These are phyloP conservation scores for Paramisgurnus dabryanus DNA, from an alignment of 2,113 vertebrate species.

Conservation along the genomic window DNA sequence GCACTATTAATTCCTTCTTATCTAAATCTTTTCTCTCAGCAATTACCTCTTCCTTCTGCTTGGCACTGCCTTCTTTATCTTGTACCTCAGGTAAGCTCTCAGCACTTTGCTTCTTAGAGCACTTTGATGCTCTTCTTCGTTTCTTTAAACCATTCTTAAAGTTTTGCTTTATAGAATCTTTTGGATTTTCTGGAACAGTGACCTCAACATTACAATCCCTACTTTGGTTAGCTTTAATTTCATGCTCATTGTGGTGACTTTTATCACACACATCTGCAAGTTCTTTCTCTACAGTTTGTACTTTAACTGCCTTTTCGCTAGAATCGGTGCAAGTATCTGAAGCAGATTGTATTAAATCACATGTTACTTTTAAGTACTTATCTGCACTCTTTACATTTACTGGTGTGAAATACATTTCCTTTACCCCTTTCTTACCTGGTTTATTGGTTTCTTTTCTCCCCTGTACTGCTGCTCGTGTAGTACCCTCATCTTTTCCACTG, in stretches of 20 bases:
- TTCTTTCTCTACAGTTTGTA: neutral
- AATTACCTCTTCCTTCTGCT: neutral
- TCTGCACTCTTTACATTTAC: conserved; percentile 51
- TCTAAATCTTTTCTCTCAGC: conserved; percentile 1
- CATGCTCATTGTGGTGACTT: neutral
- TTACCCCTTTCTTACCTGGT: conserved; percentile 65
- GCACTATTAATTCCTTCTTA: conserved; percentile 11
- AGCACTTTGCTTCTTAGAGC: conserved; percentile 16
- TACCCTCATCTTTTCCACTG: conserved; percentile 47
- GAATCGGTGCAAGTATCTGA: neutral
- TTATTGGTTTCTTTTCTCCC: conserved; percentile 46
- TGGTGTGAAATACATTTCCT: conserved; percentile 69
- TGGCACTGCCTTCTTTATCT: neutral
- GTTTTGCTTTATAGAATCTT: neutral
- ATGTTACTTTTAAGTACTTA: conserved; percentile 43
- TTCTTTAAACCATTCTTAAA: conserved; percentile 21
- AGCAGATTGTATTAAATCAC: conserved; percentile 17
- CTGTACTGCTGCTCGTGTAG: conserved; percentile 11
- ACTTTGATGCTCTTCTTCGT: neutral
- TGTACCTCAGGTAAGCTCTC: conserved; percentile 10
- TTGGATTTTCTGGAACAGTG: neutral
- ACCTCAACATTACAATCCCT: neutral
- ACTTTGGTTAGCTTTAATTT: conserved; percentile 9
- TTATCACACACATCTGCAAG: neutral
- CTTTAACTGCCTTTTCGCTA: neutral